Evolutionary conservation across 2,888 invertebrate species (phyloP), one percentile per base, ranked within the genome.

Genomic region (Orgyia antiqua): DNA sequence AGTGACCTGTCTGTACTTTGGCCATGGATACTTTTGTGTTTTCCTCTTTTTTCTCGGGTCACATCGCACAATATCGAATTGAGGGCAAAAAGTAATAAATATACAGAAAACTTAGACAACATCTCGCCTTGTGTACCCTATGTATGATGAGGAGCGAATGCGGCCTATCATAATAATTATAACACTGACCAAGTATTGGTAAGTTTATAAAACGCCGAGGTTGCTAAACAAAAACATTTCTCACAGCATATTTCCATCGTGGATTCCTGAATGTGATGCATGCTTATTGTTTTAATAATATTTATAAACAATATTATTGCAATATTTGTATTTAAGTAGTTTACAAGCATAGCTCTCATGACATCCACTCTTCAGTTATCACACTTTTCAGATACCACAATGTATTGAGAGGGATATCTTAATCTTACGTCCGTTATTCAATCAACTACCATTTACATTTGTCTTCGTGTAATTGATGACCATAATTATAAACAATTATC

Each of bases 121-220:
- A 80, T 80, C 41, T 51, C 59, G 58, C 58, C 51, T 49, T 68
- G 67, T 53, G 50, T 40, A 30, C 56, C 40, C 50, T 40, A 19
- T 42, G 57, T 55, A 45, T 19, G 52, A 39, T 50, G 38, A 29
- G 36, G 48, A 38, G 36, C 51, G 51, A 76, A 71, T 78, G 72
- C 39, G 24, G n/a, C n/a, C n/a, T n/a, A n/a, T n/a, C n/a, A n/a
- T n/a, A n/a, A 24, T 29, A 18, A 13, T 32, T 41, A 24, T 33
- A 4, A 33, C 30, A 28, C 33, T 30, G n/a, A 5, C 39, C 31
- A n/a, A 28, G 11, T 15, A 28, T 27, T 27, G 34, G 21, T 13
- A 39, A 61, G 71, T 75, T 77, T 73, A 74, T 60, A 67, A 54
- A 66, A 61, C 51, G 40, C 24, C 32, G n/a, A 27, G 28, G 29